These are phyloP conservation scores for Slavum lentiscoides DNA, from an alignment of 2,888 invertebrate genomes.

Conservation along the genomic window DNA sequence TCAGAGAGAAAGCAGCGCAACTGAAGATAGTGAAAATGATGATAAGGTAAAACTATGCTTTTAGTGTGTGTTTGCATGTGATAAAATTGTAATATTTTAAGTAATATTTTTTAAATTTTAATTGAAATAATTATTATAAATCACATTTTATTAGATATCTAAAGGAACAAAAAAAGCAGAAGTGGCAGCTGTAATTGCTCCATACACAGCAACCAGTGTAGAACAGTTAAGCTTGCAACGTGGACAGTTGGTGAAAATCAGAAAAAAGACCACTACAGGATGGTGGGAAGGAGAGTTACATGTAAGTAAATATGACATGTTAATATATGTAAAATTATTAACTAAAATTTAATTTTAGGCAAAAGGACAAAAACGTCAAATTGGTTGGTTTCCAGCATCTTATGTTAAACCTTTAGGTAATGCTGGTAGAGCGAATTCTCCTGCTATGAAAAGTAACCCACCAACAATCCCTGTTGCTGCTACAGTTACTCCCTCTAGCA, in stretches of 20 bases:
- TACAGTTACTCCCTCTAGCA: conserved; percentile 13
- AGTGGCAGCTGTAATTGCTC: conserved; percentile 91
- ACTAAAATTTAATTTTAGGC: conserved; percentile 59
- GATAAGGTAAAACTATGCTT: conserved; percentile 50
- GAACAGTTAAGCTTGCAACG: conserved; percentile 89
- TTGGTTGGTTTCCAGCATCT: conserved; percentile 99
- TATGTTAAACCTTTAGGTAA: conserved; percentile 78
- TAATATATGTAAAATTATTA: neutral
- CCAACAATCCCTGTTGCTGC: conserved; percentile 21
- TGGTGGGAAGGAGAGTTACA: conserved; percentile 99
- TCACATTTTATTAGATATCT: conserved; percentile 61
- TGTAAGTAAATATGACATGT: conserved; percentile 61
- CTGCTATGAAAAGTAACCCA: conserved; percentile 40
- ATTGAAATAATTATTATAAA: neutral
- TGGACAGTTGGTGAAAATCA: conserved; percentile 92
- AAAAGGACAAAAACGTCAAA: conserved; percentile 82
- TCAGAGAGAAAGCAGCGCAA: conserved; percentile 46
- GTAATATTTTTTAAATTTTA: neutral
- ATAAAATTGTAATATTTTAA: neutral
- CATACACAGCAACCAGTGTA: conserved; percentile 85
- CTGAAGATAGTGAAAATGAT: conserved; percentile 53
- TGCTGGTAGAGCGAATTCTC: conserved; percentile 54
- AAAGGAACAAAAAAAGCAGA: conserved; percentile 77
- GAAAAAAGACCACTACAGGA: conserved; percentile 94
- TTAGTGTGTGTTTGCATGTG: conserved; percentile 22